Evolutionary conservation across 2,888 invertebrate genomes (phyloP).

Genomic region (Tanaodytes sp.): DNA sequence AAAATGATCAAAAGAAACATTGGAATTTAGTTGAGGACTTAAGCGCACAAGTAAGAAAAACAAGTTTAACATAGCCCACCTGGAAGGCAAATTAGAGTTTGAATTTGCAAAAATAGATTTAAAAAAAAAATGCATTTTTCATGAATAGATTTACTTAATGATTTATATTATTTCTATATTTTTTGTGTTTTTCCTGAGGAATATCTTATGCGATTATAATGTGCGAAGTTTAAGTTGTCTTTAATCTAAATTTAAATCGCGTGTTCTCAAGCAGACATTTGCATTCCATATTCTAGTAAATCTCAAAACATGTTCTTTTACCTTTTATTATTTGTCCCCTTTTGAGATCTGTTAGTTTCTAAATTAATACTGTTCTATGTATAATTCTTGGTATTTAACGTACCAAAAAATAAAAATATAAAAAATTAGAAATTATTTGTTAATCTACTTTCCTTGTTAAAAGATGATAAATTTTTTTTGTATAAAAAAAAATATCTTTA

Average conservation of each 20-base stretch:
- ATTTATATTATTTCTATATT: no score
- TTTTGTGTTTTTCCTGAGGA: no score
- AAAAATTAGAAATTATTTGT: no score
- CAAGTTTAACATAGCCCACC: slow-evolving; percentile 19
- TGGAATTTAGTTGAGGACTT: slow-evolving; percentile 3
- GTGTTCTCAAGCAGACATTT: slow-evolving; percentile 16
- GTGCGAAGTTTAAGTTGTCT: slow-evolving; percentile 12
- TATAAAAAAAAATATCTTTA: no score
- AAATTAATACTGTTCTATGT: slow-evolving; percentile 17
- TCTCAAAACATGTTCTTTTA: slow-evolving; percentile 18
- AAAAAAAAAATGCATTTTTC: not conserved
- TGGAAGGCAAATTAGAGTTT: slow-evolving; percentile 2
- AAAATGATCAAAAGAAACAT: slow-evolving; percentile 4
- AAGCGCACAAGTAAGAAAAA: slow-evolving; percentile 1
- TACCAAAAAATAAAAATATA: no score
- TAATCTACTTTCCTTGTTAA: no score
- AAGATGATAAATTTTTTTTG: no score
- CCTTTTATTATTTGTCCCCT: slow-evolving; percentile 20
- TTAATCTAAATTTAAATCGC: slow-evolving; percentile 42
- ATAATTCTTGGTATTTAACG: no score
- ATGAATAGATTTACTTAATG: no score
- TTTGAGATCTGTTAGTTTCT: slow-evolving; percentile 26
- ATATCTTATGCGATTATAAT: slow-evolving; percentile 12
- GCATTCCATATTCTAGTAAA: slow-evolving; percentile 44
- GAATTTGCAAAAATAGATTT: not conserved